Evolutionary conservation across 2,113 vertebrate species (phyloP), one percentile per base, ranked within the genome.

Genomic region (Cavia porcellus): DNA sequence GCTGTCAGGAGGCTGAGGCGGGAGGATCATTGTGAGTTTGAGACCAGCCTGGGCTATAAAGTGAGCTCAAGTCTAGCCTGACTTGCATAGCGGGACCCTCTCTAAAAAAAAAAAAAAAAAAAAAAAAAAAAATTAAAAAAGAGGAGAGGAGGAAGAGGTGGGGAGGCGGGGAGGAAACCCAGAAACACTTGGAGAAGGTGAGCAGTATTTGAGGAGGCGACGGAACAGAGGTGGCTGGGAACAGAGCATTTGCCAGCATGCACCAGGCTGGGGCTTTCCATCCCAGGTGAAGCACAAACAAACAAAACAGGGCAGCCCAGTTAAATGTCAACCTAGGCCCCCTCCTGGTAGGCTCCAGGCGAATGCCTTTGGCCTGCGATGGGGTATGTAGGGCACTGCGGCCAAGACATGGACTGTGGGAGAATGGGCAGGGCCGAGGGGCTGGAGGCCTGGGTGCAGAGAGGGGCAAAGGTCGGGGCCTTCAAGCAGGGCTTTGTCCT

Each of bases 381-480:
- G 1, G 25, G 52, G n/a, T 20, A 3, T 0, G 42, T 20, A 55
- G 20, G 5, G 0, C 0, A 0, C 20, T 11, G 42, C 32, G 2
- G 7, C 64, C 20, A 20, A 42, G 55, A n/a, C 9, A 55, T 0
- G 22, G 35, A 15, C 77, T 13, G 2, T 24, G 4, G 2, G 50
- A 82, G n/a, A 30, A 19, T 20, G 3, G 24, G 20, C 57, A 55
- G 52, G 32, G 35, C 4, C 35, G 42, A 50, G 5, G 2, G 42
- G n/a, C 70, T 28, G 66, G 25, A 52, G 45, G 20, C 64, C 77
- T 42, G 35, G 28, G n/a, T 42, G 28, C 4, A 25, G 19, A 61
- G 55, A 30, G 2, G 52, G 88, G 32, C 19, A 3, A 87, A 89
- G 81, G 52, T 64, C 90, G 75, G 85, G 17, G n/a, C 74, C 38